phyloP scores from a whole-genome alignment of 2,888 invertebrate genomes.

The Chymomyza fuscimana region DNA sequence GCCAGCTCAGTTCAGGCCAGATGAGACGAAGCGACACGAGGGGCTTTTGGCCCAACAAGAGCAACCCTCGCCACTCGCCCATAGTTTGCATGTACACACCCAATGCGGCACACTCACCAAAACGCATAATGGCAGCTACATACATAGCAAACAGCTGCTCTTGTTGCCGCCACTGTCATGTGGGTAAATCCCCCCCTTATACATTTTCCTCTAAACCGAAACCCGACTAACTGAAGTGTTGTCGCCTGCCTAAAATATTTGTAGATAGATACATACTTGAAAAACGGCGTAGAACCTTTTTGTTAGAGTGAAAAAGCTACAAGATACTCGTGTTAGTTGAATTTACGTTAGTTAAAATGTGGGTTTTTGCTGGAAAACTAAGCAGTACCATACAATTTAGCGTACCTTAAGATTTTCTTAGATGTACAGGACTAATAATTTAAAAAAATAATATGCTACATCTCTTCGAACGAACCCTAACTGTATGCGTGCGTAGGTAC shows the following conservation, averaged over 20 bases:
- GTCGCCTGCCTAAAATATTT: slow-evolving; percentile 61
- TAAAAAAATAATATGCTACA: too few relatives aligned
- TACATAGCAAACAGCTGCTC: slow-evolving; percentile 19
- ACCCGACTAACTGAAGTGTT: slow-evolving; percentile 34
- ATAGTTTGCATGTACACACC: not conserved
- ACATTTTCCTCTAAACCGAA: slow-evolving; percentile 9
- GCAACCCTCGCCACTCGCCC: not conserved
- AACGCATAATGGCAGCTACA: slow-evolving; percentile 24
- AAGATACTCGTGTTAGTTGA: slow-evolving; percentile 21
- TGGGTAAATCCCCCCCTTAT: slow-evolving; percentile 7
- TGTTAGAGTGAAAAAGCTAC: slow-evolving; percentile 36
- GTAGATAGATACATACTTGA: slow-evolving; percentile 56
- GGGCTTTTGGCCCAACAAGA: not conserved
- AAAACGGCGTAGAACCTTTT: slow-evolving; percentile 20
- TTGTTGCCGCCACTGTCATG: slow-evolving; percentile 36
- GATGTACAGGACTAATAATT: too few relatives aligned
- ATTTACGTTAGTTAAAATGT: too few relatives aligned
- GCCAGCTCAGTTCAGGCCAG: not conserved
- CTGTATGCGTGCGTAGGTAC: too few relatives aligned
- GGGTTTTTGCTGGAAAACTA: too few relatives aligned
- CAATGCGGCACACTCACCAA: slow-evolving; percentile 19
- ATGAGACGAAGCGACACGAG: not conserved
- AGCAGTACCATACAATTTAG: too few relatives aligned
- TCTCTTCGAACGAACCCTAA: too few relatives aligned
- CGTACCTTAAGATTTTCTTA: too few relatives aligned